phyloP scores from a whole-genome alignment of 2,113 vertebrate genomes.

The Xiphophorus couchianus region DNA sequence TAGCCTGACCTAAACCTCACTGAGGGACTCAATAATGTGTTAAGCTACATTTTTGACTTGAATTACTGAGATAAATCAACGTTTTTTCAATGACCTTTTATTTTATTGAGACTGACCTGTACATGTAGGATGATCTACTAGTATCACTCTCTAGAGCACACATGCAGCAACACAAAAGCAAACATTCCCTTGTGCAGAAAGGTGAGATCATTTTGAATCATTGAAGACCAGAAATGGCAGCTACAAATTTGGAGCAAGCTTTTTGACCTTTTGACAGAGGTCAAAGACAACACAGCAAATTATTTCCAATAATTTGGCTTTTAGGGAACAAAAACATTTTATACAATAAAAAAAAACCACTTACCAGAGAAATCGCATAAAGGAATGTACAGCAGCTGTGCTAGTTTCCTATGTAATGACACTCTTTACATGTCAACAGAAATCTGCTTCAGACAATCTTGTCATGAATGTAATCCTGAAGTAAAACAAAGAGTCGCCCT shows the following conservation, averaged over 20 bases:
- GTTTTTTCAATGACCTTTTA: not conserved
- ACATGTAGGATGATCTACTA: constrained; percentile 28
- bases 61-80: not conserved
- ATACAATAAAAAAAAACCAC: constrained; percentile 8
- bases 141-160: constrained; percentile 50
- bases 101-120: not conserved
- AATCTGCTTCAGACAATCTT: constrained; percentile 33
- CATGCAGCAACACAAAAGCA: constrained; percentile 62
- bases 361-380: not conserved
- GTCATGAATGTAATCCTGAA: constrained; percentile 30
- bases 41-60: not conserved
- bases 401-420: constrained; percentile 16
- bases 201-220: constrained; percentile 64
- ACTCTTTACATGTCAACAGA: constrained; percentile 20
- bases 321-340: not conserved
- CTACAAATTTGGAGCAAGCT: constrained; percentile 42
- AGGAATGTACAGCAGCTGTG: not conserved
- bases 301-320: constrained; percentile 4
- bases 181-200: constrained; percentile 56
- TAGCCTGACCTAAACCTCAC: not conserved
- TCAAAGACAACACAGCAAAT: constrained; percentile 14
- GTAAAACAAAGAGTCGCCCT: constrained; percentile 48
- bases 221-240: constrained; percentile 14
- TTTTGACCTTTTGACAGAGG: constrained; percentile 42
- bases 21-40: not conserved